phyloP scores from a whole-genome alignment of 2,888 invertebrate species.

The Nebria brevicollis region DNA sequence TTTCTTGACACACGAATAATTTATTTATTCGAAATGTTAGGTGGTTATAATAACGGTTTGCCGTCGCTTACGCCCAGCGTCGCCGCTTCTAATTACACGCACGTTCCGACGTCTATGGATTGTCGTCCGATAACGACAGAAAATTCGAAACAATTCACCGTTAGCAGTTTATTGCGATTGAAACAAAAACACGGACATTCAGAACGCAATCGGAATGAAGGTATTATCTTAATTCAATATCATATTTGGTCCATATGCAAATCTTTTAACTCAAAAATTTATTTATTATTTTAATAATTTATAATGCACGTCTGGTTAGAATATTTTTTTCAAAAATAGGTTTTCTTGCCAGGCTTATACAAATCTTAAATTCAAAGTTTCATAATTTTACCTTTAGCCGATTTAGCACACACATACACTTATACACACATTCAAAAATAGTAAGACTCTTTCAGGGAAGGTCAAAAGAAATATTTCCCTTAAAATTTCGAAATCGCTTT shows the following conservation, averaged over 20 bases:
- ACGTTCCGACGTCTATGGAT: conserved; percentile 16
- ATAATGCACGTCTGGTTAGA: no score
- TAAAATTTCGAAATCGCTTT: no score
- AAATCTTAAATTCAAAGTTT: no score
- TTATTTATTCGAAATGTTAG: conserved; percentile 31
- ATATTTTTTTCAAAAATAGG: no score
- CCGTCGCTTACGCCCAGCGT: conserved; percentile 12
- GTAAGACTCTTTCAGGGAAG: no score
- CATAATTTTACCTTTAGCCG: no score
- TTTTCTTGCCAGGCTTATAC: no score
- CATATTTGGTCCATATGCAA: neutral
- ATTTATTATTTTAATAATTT: no score
- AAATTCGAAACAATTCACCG: conserved; percentile 61
- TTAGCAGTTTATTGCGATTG: conserved; percentile 59
- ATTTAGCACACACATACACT: no score
- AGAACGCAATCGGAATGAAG: conserved; percentile 57
- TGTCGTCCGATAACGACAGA: conserved; percentile 51
- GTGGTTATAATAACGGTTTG: conserved; percentile 34
- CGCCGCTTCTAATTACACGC: neutral
- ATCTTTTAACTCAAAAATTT: no score
- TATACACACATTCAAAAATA: no score
- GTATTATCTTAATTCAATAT: conserved; percentile 49
- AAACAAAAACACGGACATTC: conserved; percentile 56
- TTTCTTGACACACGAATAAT: neutral
- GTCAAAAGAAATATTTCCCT: no score